Evolutionary conservation across 2,797 vertebrate genomes (phyloP), one percentile per base, ranked within the genome.

Genomic region (Micropoecilia bifurca): DNA sequence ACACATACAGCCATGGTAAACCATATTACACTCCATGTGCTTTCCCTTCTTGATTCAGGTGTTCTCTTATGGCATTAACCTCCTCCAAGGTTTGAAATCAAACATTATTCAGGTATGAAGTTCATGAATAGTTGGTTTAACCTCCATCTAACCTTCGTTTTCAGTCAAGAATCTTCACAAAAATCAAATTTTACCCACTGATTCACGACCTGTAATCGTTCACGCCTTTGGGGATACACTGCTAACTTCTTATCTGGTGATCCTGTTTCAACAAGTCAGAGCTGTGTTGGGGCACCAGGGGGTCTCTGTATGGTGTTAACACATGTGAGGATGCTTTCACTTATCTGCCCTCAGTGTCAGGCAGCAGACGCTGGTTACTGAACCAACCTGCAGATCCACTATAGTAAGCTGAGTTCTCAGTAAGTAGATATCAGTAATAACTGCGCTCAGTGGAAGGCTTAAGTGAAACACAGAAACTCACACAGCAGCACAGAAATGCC

Each of bases 351-450:
- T 33, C 4, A 36, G 14, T n/a, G 72, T 71, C 8, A 6, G 7
- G 6, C 50, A 20, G 53, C 43, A 63, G 48, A 77, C 66, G 47
- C 59, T 50, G 48, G 53, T 28, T 77, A 28, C 4, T 78, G 74
- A 76, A 63, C 46, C 2, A 78, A 41, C 50, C 2, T 16, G 4
- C 46, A 43, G 36, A 66, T 63, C 22, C 57, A 75, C 71, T 22
- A 45, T 18, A 14, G 73, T 7, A 5, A 55, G 46, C 36, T 46
- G 43, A 28, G 50, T 47, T 28, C 7, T 53, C 20, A 28, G 47
- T 43, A 48, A 30, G 76, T 74, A 45, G 73, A 78, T 81, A 76
- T 77, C 12, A 20, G 71, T 73, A 76, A 73, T 43, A 18, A 50
- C 75, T 6, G 78, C 74, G 69, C 74, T 66, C 7, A 82, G 73